Base-by-base conservation (phyloP, 2,888 invertebrate genomes). In the Nomada goodeniana region DNA sequence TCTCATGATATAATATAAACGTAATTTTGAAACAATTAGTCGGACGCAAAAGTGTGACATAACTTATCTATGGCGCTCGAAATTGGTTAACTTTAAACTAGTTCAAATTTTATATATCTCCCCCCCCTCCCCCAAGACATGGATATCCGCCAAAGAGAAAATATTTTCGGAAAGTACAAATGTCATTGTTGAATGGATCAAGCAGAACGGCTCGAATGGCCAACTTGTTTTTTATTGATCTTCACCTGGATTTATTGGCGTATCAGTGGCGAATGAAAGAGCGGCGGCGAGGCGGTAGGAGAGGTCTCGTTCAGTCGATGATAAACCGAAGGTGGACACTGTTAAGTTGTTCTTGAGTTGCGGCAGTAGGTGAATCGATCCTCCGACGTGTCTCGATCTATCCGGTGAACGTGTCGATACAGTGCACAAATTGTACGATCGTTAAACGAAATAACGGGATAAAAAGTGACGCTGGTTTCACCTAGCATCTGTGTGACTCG, bases 281-380 rank as follows among this genome's bases (percentile, higher is more conserved):
- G 65, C 76, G 73, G 15, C 9, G 47, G 50, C 59, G 72, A 42
- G 63, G 82, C 52, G 73, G 76, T 72, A 65, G 76, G 74, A 75
- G 76, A 74, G 60, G 60, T 74, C 44, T 68, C 64, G 75, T 70
- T 68, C 29, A 60, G 70, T 68, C 71, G 71, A 57, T 53, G 78
- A 85, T 80, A 74, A 77, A 85, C 55, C 47, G 72, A 80, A 86
- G 83, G 85, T 85, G 86, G 78, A 74, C 84, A 80, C 52, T 73
- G 82, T 74, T 69, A 73, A 78, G 85, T 86, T 83, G 83, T 76
- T 85, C 65, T 76, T 76, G 70, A 85, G 69, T 75, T 60, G 63
- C 59, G 65, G 74, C 63, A 74, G 80, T 78, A 76, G 82, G 84
- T 75, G 80, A 77, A 84, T 55, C 71, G 77, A 75, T 65, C 76